Evolutionary conservation across 1,140 invertebrate species (phyloP).

Genomic region (Musca domestica): DNA sequence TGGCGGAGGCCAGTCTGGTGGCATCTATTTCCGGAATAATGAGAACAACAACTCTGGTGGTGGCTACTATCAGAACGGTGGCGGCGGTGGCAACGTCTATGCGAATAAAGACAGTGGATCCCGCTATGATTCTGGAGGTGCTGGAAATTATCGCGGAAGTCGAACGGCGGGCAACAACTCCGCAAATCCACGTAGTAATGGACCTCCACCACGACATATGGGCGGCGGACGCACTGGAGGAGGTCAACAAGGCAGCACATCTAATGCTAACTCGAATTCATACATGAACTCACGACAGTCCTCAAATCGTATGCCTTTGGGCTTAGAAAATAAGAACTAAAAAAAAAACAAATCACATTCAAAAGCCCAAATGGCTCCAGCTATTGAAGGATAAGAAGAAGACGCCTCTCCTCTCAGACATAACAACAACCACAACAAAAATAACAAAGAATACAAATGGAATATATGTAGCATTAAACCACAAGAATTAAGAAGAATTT

Average conservation of each 20-base stretch:
- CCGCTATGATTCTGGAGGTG: constrained; percentile 39
- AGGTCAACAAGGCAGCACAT: constrained; percentile 37
- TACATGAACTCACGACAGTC: constrained; percentile 45
- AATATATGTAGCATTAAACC: constrained; percentile 8
- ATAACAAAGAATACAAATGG: constrained; percentile 24
- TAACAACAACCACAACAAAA: constrained; percentile 13
- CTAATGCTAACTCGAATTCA: constrained; percentile 24
- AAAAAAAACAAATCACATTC: constrained; percentile 11
- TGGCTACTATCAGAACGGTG: constrained; percentile 37
- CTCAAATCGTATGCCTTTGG: constrained; percentile 43
- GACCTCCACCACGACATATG: constrained; percentile 16
- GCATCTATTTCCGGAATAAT: constrained; percentile 51
- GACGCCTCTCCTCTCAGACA: neutral
- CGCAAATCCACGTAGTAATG: constrained; percentile 7
- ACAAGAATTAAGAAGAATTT: neutral
- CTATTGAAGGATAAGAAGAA: neutral
- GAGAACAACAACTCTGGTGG: constrained; percentile 29
- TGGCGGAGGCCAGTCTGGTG: constrained; percentile 27
- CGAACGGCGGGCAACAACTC: constrained; percentile 12
- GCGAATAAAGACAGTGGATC: constrained; percentile 36
- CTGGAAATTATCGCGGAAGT: constrained; percentile 29
- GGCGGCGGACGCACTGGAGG: constrained; percentile 29
- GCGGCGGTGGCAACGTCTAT: constrained; percentile 26
- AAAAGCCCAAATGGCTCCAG: neutral
- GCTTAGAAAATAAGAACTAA: constrained; percentile 47